Percentiles rank a stretch among this genome's conserved stretches.
Conservation (phyloP, 2,888 invertebrate species). For the Callyntrura sp. region DNA sequence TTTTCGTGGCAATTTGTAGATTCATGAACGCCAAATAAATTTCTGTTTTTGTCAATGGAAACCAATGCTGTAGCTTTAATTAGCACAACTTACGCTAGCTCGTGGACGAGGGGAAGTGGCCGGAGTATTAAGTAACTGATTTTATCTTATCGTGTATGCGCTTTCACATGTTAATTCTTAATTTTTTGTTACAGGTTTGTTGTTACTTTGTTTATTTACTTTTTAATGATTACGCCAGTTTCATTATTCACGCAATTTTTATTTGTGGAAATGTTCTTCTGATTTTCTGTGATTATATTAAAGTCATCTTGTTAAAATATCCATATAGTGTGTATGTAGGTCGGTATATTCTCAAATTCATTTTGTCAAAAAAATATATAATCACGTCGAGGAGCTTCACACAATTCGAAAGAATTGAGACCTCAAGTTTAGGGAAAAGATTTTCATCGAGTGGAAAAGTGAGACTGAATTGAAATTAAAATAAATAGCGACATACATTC, state of each 20-base stretch:
- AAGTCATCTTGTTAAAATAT: conserved; percentile 71
- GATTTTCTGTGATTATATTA: conserved; percentile 71
- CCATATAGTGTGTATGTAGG: conserved; percentile 32
- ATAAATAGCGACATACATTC: background rate
- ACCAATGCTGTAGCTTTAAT: background rate
- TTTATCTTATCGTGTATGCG: conserved; percentile 12
- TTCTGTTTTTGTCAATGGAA: background rate
- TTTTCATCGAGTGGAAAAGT: conserved; percentile 27
- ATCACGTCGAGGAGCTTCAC: conserved; percentile 6
- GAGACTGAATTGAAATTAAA: conserved; percentile 42
- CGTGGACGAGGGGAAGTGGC: background rate
- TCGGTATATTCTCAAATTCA: too few relatives aligned
- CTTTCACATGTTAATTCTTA: background rate
- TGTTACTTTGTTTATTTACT: conserved; percentile 1
- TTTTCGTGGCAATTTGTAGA: too few relatives aligned
- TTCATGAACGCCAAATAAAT: too few relatives aligned
- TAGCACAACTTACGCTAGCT: background rate
- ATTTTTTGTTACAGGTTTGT: background rate
- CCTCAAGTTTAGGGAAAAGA: background rate
- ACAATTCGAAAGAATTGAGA: conserved; percentile 13
- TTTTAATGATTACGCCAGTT: background rate
- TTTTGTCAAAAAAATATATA: background rate
- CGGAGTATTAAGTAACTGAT: conserved; percentile 2
- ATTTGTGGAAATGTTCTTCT: conserved; percentile 57
- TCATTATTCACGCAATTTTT: conserved; percentile 40